Evolutionary conservation across 2,888 invertebrate genomes (phyloP), one percentile per base, ranked within the genome.

Genomic region (Hofmannophila pseudospretella): DNA sequence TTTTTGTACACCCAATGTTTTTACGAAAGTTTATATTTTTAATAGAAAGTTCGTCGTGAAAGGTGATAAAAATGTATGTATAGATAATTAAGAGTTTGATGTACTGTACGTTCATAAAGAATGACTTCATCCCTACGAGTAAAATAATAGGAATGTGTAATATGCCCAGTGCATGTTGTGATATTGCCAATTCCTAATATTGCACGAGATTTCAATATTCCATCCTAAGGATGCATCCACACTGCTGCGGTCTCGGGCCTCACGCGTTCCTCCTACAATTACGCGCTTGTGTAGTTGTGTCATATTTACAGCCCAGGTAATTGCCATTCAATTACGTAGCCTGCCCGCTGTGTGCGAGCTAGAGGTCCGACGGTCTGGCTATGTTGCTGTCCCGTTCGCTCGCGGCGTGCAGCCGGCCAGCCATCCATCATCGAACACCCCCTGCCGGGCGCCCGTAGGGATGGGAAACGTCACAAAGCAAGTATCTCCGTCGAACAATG

Each of bases 261-360:
- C 76, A 73, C 76, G 73, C 75, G 74, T 65, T 74, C 75, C 78
- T 82, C 77, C 76, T 79, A 75, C 86, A 86, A 87, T 86, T 86
- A 85, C 81, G 80, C 78, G 81, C 84, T 74, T 85, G 84, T 85
- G 87, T 87, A 81, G 84, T 74, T 85, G 84, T 85, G 87, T 87
- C 87, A 87, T 87, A 87, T 87, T 87, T 86, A 87, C 87, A 82
- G 84, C 79, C 72, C 84, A 84, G 87, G 86, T 87, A 87, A 86
- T 86, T 86, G 87, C 80, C 87, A 82, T 87, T 87, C 87, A 87
- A 87, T 87, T 87, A 86, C 79, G 69, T 67, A 65, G 65, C 74
- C 62, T 60, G 75, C 76, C 78, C 58, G 77, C 70, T 76, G 76
- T 57, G 72, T 48, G 63, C 25, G 67, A 77, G 47, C 23, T 67